phyloP scores from a whole-genome alignment of 2,113 vertebrate genomes.

The Prionailurus viverrinus region DNA sequence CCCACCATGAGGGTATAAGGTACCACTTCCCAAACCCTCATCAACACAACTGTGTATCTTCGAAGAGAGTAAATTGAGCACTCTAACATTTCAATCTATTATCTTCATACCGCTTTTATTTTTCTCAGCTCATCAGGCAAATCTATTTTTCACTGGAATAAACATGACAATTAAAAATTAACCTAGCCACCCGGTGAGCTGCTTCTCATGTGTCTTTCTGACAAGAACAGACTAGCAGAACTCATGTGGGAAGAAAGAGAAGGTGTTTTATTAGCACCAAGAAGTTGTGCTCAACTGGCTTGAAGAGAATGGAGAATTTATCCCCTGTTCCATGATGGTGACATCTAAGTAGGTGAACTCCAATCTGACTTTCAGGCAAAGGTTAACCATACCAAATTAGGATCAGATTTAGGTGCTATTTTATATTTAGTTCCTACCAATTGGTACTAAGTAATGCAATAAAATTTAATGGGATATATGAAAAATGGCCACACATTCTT shows the following conservation, averaged over 20 bases:
- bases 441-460: neutral
- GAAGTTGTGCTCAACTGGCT: neutral
- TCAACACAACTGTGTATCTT: neutral
- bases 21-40: neutral
- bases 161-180: conserved; percentile 75
- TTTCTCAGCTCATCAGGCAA: conserved; percentile 11
- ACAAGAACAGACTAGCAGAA: conserved; percentile 39
- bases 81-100: neutral
- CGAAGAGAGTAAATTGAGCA: neutral
- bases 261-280: neutral
- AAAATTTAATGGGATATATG: neutral
- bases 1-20: neutral
- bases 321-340: neutral
- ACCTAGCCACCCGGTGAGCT: conserved; percentile 42
- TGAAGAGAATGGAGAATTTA: neutral
- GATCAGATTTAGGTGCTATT: neutral
- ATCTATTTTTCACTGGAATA: conserved; percentile 59
- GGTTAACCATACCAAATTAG: neutral
- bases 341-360: neutral
- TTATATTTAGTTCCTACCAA: neutral
- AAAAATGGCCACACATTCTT: neutral
- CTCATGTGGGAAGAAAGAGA: conserved; percentile 28
- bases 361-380: neutral
- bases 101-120: neutral
- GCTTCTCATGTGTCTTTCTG: conserved; percentile 46